These are phyloP conservation scores for Linnaemya vulpina DNA, from an alignment of 2,888 invertebrate species.

Conservation along the genomic window DNA sequence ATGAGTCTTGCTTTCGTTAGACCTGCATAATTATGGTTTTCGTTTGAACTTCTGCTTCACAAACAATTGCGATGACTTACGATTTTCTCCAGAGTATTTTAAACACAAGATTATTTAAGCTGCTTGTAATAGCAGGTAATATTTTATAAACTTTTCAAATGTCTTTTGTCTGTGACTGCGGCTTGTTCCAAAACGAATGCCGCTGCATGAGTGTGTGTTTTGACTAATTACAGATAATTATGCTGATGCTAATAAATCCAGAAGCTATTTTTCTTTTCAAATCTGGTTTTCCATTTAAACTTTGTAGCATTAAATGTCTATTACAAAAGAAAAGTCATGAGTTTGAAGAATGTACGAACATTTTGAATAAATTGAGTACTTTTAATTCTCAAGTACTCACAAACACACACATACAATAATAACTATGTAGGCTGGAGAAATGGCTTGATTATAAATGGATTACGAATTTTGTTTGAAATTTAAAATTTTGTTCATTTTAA, in stretches of 20 bases:
- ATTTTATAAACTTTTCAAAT: conserved; percentile 56
- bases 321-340: conserved; percentile 32
- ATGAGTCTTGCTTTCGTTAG: conserved; percentile 4
- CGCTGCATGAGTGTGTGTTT: neutral
- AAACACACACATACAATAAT: too few species aligned
- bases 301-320: conserved; percentile 20
- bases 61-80: conserved; percentile 5
- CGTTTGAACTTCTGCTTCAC: conserved; percentile 28
- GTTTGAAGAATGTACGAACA: conserved; percentile 37
- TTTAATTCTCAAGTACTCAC: neutral
- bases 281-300: neutral
- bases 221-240: conserved; percentile 58
- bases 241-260: conserved; percentile 34
- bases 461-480: conserved; percentile 13
- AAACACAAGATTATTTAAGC: conserved; percentile 29
- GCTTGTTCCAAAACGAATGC: neutral
- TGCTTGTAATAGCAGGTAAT: conserved; percentile 61
- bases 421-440: neutral
- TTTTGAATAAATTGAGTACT: neutral
- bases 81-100: conserved; percentile 13
- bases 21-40: conserved; percentile 22
- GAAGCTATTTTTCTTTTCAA: conserved; percentile 25
- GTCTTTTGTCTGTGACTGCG: conserved; percentile 51
- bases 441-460: conserved; percentile 7
- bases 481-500: conserved; percentile 35